These are phyloP conservation scores for Drosophila nr. medialis DNA, from an alignment of 2,888 invertebrate genomes.

Conservation along the genomic window DNA sequence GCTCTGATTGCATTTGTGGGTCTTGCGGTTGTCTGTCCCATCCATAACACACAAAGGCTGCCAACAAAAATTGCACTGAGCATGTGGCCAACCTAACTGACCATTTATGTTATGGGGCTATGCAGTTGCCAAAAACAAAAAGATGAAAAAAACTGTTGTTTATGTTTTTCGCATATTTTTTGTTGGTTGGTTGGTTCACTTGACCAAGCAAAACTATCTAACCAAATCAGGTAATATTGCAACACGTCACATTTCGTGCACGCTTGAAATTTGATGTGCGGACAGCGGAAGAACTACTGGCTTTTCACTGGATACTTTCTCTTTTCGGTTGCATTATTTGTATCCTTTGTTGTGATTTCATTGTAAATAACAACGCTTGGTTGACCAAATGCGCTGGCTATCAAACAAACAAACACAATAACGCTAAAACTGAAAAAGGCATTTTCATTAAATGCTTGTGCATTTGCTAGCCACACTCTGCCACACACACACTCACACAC, in stretches of 20 bases:
- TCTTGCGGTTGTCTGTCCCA: neutral
- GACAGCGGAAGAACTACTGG: neutral
- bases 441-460: conserved; percentile 45
- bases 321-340: conserved; percentile 12
- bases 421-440: conserved; percentile 14
- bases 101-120: conserved; percentile 37
- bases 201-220: conserved; percentile 21
- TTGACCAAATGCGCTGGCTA: conserved; percentile 39
- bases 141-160: neutral
- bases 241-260: conserved; percentile 20
- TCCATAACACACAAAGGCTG: conserved; percentile 17
- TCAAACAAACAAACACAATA: conserved; percentile 5
- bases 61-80: conserved; percentile 12
- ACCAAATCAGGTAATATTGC: conserved; percentile 12
- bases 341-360: conserved; percentile 23
- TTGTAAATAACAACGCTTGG: conserved; percentile 51
- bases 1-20: conserved; percentile 62
- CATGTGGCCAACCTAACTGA: conserved; percentile 32
- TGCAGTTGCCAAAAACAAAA: conserved; percentile 13
- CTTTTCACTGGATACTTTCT: conserved; percentile 17
- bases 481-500: conserved; percentile 16
- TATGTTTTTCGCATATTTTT: conserved; percentile 4
- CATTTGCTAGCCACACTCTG: conserved; percentile 31
- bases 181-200: conserved; percentile 7
- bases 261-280: conserved; percentile 32